Conservation (phyloP, 53 echinoderm and acorn worm species). For the Paelopatides confundens region DNA sequence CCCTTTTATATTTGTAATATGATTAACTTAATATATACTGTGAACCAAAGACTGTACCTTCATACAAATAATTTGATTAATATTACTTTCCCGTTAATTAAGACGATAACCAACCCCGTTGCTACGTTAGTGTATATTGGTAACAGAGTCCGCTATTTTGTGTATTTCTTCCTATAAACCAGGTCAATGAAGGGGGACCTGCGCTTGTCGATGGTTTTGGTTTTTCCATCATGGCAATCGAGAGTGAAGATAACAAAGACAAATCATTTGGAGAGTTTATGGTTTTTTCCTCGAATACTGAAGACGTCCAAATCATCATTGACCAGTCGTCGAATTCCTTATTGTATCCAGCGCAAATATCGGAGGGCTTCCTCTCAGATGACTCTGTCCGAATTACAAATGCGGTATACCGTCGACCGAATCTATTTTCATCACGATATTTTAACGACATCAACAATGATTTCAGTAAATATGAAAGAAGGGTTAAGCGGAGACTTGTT, state of each 20-base stretch:
- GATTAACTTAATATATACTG: too few species aligned
- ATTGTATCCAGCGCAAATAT: not conserved
- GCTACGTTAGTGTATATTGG: too few species aligned
- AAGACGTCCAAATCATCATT: not conserved
- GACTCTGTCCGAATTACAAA: conserved; percentile 2
- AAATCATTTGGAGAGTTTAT: not conserved
- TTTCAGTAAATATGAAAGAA: not conserved
- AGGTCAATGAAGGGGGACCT: not conserved
- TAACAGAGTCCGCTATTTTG: not conserved
- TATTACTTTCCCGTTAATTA: not conserved
- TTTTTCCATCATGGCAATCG: not conserved
- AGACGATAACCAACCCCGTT: too few species aligned
- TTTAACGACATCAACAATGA: not conserved
- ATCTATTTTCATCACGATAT: conserved; percentile 17
- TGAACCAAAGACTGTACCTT: too few species aligned
- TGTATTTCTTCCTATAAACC: not conserved
- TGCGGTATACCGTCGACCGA: conserved; percentile 16
- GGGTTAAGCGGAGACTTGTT: conserved; percentile 21
- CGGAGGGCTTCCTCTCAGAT: not conserved
- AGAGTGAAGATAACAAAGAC: not conserved
- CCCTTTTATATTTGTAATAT: too few species aligned
- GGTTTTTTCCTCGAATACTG: not conserved
- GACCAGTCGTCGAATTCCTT: not conserved
- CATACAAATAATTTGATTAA: not conserved
- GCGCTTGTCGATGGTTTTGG: conserved; percentile 13